Evolutionary conservation across 1,140 invertebrate genomes (phyloP), one percentile per base, ranked within the genome.

Genomic region (Caerostris extrusa): DNA sequence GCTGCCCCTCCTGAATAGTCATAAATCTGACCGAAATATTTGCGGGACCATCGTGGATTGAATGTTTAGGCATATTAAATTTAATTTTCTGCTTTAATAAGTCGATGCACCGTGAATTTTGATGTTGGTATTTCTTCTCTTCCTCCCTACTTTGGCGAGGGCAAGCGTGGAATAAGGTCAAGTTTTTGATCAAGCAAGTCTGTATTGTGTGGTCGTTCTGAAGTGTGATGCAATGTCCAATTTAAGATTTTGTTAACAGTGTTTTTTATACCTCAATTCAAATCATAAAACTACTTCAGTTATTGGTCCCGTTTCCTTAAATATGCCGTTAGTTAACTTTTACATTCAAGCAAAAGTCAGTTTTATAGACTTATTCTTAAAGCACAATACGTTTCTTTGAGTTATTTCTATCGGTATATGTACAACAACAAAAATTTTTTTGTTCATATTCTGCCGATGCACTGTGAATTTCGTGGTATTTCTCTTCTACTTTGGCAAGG

Each of bases 1-100:
- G 61, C 64, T 50, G 61, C 64, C 82, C 90, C 60, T 91, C 90
- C 57, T 94, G 55, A 82, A 89, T 94, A 83, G n/a, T 90, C 90
- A 61, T 83, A 93, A 94, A 94, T 77, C 82, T 91, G n/a, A 90
- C 94, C 81, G 34, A 64, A 93, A 82, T 81, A 91, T 91, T 88
- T 88, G 86, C 61, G 7, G 5, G 53, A 58, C 56, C 56, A 64
- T 64, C 53, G 82, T 56, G 82, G n/a, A 58, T 56, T 57, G 56
- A 85, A 85, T 57, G 82, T 85, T 57, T 12, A 89, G 60, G 50
- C 87, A 69, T 82, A 55, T 81, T 91, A 50, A 57, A 91, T 91
- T 91, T 91, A 91, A 91, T 91, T 81, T 91, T 77, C 64, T 90
- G 88, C 88, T 90, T 90, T 90, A 90, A 90, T 90, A 50, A 88